Evolutionary conservation across 1,140 invertebrate species (phyloP).

Genomic region (Drosophila setifemur): DNA sequence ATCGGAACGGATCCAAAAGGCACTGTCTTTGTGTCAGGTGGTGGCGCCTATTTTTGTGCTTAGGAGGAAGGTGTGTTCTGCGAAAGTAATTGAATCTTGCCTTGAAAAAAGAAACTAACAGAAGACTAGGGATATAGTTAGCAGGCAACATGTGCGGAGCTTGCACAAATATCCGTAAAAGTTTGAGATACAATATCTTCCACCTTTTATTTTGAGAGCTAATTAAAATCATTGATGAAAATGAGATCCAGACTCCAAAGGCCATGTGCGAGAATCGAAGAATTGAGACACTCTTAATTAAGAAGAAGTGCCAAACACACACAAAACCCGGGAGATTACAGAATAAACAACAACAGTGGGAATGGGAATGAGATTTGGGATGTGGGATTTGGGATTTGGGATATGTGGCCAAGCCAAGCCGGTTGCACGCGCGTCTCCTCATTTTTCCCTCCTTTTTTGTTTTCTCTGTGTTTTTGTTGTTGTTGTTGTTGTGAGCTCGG

Average conservation of each 20-base stretch:
- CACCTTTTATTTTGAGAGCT: constrained; percentile 5
- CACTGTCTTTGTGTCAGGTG: not conserved
- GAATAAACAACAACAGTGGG: not conserved
- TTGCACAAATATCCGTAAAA: too few relatives aligned
- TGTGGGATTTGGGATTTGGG: too few relatives aligned
- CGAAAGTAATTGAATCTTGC: not conserved
- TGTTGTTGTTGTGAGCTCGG: constrained; percentile 14
- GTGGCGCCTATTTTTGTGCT: constrained; percentile 3
- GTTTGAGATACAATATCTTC: too few relatives aligned
- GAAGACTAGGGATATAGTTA: too few relatives aligned
- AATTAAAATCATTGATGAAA: constrained; percentile 23
- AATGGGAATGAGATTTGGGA: constrained; percentile 20
- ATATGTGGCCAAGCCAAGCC: too few relatives aligned
- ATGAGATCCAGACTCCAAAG: not conserved
- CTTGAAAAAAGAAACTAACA: too few relatives aligned
- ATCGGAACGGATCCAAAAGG: too few relatives aligned
- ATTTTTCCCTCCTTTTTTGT: constrained; percentile 3
- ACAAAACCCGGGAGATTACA: not conserved
- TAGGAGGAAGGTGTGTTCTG: not conserved
- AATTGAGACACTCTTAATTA: constrained; percentile 20
- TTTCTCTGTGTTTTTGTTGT: constrained; percentile 18
- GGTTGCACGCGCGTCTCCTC: constrained; percentile 10
- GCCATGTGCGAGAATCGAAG: not conserved
- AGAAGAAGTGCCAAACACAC: constrained; percentile 15
- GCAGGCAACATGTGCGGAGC: too few relatives aligned